These are phyloP conservation scores for Subacronicta megacephala DNA, from an alignment of 2,888 invertebrate species.

Conservation along the genomic window DNA sequence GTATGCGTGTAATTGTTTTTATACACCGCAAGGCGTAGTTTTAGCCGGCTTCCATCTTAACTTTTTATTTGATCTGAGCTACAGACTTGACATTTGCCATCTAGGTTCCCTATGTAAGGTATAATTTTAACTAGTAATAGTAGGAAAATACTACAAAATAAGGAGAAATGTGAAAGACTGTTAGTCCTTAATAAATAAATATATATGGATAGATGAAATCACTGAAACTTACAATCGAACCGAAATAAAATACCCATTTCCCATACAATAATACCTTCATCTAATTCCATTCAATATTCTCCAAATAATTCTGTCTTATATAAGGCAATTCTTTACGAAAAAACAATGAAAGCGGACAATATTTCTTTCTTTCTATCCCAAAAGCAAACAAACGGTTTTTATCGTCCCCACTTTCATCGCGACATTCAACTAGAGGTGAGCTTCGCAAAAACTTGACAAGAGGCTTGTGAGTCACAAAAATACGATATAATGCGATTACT, in stretches of 20 bases:
- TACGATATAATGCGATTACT: constrained; percentile 65
- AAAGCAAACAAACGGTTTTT: constrained; percentile 33
- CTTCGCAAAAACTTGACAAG: constrained; percentile 40
- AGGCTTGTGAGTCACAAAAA: constrained; percentile 61
- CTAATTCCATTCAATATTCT: neutral
- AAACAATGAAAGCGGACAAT: constrained; percentile 1
- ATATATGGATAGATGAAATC: neutral
- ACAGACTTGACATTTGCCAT: no score
- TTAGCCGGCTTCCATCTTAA: no score
- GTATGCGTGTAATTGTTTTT: no score
- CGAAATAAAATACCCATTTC: neutral
- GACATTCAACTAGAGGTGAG: constrained; percentile 43
- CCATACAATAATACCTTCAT: neutral
- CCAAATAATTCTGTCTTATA: constrained; percentile 7
- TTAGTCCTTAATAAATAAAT: no score
- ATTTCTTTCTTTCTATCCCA: neutral
- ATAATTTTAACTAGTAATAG: no score
- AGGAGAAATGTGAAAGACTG: no score
- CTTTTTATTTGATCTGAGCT: no score
- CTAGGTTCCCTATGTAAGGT: no score
- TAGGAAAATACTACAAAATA: no score
- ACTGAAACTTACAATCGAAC: neutral
- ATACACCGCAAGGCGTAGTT: no score
- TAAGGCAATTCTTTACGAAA: neutral
- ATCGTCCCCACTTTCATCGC: constrained; percentile 27